These are phyloP conservation scores for Amyelois transitella DNA, from an alignment of 1,140 invertebrate genomes.

Conservation along the genomic window DNA sequence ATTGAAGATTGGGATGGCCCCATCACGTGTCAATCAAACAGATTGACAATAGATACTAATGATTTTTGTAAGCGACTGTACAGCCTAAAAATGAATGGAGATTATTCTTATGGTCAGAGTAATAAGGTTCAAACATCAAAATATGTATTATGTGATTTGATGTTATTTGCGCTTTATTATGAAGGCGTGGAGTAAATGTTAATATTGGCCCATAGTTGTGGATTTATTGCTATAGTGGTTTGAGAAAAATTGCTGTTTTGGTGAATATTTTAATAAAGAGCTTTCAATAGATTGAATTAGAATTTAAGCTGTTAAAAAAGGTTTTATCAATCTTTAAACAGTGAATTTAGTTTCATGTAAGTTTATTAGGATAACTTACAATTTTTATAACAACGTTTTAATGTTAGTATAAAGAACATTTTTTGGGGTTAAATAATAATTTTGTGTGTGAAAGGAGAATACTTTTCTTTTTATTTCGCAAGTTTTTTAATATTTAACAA, in stretches of 20 bases:
- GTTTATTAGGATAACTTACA: too few relatives aligned
- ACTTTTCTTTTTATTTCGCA: too few relatives aligned
- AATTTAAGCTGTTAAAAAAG: background rate
- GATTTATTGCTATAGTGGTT: background rate
- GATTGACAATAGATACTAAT: conserved; percentile 55
- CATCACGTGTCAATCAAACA: conserved; percentile 56
- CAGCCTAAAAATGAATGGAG: background rate
- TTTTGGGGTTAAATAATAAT: too few relatives aligned
- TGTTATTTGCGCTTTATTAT: conserved; percentile 7
- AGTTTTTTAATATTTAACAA: too few relatives aligned
- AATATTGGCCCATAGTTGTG: background rate
- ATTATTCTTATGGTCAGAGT: background rate
- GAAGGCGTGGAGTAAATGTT: conserved; percentile 1
- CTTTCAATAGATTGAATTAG: background rate
- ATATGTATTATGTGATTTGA: background rate
- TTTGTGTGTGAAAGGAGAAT: too few relatives aligned
- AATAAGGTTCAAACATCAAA: background rate
- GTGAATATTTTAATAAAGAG: background rate
- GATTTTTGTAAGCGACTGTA: conserved; percentile 31
- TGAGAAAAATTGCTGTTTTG: conserved; percentile 5
- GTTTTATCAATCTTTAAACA: too few relatives aligned
- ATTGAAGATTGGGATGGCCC: conserved; percentile 36
- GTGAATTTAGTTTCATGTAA: too few relatives aligned
- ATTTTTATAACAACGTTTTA: too few relatives aligned
- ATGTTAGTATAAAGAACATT: too few relatives aligned